These are phyloP conservation scores for Dicaeum eximium DNA, from an alignment of 2,113 vertebrate species.

Conservation along the genomic window DNA sequence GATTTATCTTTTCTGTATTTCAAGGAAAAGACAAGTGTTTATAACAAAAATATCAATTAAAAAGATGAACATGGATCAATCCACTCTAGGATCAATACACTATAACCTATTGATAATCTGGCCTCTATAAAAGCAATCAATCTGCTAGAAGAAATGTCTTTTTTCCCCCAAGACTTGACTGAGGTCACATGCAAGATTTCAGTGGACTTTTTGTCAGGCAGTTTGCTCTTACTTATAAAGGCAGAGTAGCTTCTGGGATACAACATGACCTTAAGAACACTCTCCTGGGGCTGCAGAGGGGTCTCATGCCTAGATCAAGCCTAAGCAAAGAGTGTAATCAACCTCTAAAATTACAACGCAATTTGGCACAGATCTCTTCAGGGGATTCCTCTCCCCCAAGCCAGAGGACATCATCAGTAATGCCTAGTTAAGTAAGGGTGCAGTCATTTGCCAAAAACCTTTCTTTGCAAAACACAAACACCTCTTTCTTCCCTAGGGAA, in stretches of 20 bases:
- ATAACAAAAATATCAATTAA: not conserved
- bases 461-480: conserved; percentile 11
- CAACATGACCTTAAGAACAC: not conserved
- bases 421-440: not conserved
- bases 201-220: not conserved
- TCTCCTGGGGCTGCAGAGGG: not conserved
- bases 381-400: not conserved
- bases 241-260: not conserved
- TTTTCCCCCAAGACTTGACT: not conserved
- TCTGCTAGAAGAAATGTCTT: not conserved
- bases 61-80: not conserved
- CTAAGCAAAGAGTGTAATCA: not conserved
- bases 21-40: not conserved
- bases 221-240: not conserved
- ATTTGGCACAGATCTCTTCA: not conserved
- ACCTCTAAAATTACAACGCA: not conserved
- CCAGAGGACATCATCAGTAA: not conserved
- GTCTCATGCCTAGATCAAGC: not conserved
- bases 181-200: not conserved
- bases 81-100: not conserved
- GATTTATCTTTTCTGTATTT: not conserved
- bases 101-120: not conserved
- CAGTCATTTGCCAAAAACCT: not conserved
- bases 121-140: not conserved
- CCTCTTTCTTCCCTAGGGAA: not conserved